Evolutionary conservation across 35 echinoderm and acorn worm species (phyloP), one percentile per base, ranked within the genome.

Genomic region (Diadema setosum): DNA sequence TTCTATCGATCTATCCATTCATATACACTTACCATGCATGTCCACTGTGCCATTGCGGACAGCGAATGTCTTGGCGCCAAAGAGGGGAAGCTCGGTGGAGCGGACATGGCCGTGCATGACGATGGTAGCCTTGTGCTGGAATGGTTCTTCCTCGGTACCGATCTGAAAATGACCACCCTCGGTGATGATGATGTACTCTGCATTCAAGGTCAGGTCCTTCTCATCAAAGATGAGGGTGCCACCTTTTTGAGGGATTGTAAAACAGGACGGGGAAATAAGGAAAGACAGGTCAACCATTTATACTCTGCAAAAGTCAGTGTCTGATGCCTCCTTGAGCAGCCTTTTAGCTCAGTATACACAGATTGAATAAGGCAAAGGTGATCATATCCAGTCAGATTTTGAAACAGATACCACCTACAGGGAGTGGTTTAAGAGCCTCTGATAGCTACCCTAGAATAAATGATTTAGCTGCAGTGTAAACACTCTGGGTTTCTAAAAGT

Each of bases 21-120:
- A n/a, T n/a, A n/a, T n/a, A n/a, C n/a, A n/a, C 36, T 91, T 81
- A 94, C 92, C 92, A 85, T 94, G 92, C 7, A 94, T 37, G 46
- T 94, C 92, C 8, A 94, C 67, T 11, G 92, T 89, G n/a, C 92
- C 92, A 86, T 94, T 89, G 56, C 92, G 45, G 7, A 94, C 87
- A 85, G 92, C 92, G 8, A 94, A 40, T 5, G 69, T 75, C 55
- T 94, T 94, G 23, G 86, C 87, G 1, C 92, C 92, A 94, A 49
- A 94, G 16, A 94, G 12, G 6, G 92, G 92, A 32, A 94, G 45
- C 55, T 94, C 92, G 20, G 46, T 60, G 17, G 92, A 90, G 17
- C 82, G 59, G 45, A 85, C 82, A 34, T 90, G 65, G 36, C 92
- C 92, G 41, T 90, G 65, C 36, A 90, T 39, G 34, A 49, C 84